These are phyloP conservation scores for Cantharis rufa DNA, from an alignment of 2,888 invertebrate genomes.

Conservation along the genomic window DNA sequence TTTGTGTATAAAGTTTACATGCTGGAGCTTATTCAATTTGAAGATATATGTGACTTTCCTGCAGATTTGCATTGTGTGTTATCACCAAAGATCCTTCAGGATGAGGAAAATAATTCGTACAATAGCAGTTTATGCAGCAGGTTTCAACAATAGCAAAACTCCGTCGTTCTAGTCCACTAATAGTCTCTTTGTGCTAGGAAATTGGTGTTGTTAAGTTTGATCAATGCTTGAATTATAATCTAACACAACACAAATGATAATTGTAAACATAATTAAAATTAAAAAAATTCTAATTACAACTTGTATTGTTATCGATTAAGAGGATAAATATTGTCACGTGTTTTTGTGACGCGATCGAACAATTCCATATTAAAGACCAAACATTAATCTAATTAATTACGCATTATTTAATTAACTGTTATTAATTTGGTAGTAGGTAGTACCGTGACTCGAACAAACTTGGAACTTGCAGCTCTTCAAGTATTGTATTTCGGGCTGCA, in stretches of 20 bases:
- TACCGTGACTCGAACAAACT: too few species aligned
- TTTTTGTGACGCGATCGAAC: too few species aligned
- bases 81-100: slow-evolving; percentile 18
- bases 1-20: slow-evolving; percentile 6
- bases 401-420: too few species aligned
- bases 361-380: too few species aligned
- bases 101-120: slow-evolving; percentile 22
- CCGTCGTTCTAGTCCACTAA: slow-evolving; percentile 2
- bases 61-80: slow-evolving; percentile 18
- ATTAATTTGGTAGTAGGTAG: too few species aligned
- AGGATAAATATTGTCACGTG: too few species aligned
- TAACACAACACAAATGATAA: not conserved
- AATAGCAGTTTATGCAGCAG: slow-evolving; percentile 6
- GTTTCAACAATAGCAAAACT: slow-evolving; percentile 2
- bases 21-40: slow-evolving; percentile 14
- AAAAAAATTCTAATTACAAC: not conserved
- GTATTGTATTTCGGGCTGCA: too few species aligned
- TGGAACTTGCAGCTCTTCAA: too few species aligned
- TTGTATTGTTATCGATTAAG: too few species aligned
- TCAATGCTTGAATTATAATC: not conserved
- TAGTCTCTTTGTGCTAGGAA: slow-evolving; percentile 1
- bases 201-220: not conserved
- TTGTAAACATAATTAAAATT: not conserved
- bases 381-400: too few species aligned
- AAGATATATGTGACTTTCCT: slow-evolving; percentile 17